Conservation (phyloP, 1,140 invertebrate species). For the Drosophila sucinea region DNA sequence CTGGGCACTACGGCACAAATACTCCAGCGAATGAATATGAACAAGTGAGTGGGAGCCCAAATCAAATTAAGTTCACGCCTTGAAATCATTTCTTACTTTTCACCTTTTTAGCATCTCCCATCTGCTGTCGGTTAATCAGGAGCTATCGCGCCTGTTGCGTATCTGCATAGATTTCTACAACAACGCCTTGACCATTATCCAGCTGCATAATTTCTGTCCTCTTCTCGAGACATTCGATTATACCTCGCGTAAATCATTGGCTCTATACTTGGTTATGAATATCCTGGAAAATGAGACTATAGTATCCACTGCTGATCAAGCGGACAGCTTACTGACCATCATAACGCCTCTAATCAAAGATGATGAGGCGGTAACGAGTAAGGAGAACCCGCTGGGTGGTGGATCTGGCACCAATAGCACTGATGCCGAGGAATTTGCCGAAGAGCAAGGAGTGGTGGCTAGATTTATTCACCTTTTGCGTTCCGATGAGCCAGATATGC, state of each 20-base stretch:
- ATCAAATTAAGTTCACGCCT: too few relatives aligned
- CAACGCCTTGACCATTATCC: slow-evolving; percentile 93
- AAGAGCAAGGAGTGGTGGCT: slow-evolving; percentile 96
- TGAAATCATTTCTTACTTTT: too few relatives aligned
- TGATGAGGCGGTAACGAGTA: slow-evolving; percentile 86
- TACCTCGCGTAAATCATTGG: slow-evolving; percentile 93
- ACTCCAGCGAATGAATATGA: slow-evolving; percentile 90
- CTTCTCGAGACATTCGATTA: slow-evolving; percentile 96
- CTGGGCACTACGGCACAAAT: slow-evolving; percentile 94
- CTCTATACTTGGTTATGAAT: slow-evolving; percentile 89
- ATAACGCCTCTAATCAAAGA: slow-evolving; percentile 94
- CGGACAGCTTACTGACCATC: slow-evolving; percentile 91
- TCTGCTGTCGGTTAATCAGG: slow-evolving; percentile 84
- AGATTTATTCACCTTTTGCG: slow-evolving; percentile 96
- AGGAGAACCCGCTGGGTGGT: slow-evolving; percentile 83
- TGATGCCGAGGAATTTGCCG: slow-evolving; percentile 97
- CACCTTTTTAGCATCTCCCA: slow-evolving; percentile 68
- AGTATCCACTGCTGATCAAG: slow-evolving; percentile 94
- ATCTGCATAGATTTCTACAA: slow-evolving; percentile 98
- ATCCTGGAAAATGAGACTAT: slow-evolving; percentile 89
- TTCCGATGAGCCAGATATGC: slow-evolving; percentile 94
- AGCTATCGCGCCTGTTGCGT: slow-evolving; percentile 95
- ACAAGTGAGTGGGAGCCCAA: slow-evolving; percentile 85
- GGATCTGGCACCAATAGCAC: slow-evolving; percentile 32
- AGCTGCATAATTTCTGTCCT: slow-evolving; percentile 92